phyloP scores from a whole-genome alignment of 2,113 vertebrate species.

The Rhynchopsitta pachyrhyncha region DNA sequence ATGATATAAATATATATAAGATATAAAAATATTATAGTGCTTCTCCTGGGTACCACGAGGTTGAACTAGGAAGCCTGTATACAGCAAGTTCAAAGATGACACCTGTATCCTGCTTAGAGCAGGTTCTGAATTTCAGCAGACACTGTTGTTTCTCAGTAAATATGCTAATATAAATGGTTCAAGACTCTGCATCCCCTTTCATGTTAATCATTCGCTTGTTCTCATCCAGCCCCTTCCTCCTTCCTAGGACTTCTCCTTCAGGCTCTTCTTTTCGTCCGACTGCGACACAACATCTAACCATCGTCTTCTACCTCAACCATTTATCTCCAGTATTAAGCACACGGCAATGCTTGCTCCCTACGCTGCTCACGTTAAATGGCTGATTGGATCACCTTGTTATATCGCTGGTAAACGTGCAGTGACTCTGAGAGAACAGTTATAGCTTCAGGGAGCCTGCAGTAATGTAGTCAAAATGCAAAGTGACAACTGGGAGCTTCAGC shows the following conservation, averaged over 20 bases:
- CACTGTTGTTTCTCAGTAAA: neutral
- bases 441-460: neutral
- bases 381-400: slow-evolving; percentile 14
- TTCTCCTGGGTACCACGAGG: neutral
- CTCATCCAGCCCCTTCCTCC: neutral
- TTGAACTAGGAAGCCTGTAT: neutral
- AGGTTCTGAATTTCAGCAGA: neutral
- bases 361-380: neutral
- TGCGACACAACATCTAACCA: neutral
- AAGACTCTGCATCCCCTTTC: neutral
- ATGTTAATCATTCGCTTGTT: neutral
- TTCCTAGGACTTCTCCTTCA: neutral
- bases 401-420: neutral
- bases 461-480: neutral
- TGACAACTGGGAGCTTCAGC: neutral
- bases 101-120: neutral
- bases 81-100: neutral
- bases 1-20: neutral
- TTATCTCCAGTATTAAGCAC: neutral
- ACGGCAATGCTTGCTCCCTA: neutral
- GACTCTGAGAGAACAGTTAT: neutral
- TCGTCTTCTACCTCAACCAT: neutral
- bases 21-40: neutral
- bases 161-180: neutral
- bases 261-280: neutral